phyloP scores from a whole-genome alignment of 2,113 vertebrate species.

The Istiophorus platypterus region DNA sequence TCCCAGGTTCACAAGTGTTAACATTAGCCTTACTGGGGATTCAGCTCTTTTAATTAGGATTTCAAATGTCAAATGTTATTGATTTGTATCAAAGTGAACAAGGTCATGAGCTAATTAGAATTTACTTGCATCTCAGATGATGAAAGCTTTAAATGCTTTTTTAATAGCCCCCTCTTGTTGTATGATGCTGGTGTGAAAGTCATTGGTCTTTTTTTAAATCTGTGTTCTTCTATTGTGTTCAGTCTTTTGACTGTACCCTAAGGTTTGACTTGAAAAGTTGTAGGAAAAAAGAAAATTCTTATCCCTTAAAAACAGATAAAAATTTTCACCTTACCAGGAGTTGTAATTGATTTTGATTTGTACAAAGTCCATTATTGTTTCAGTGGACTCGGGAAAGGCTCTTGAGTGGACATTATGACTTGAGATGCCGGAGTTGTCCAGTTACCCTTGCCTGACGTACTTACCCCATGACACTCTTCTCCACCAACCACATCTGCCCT shows the following conservation, averaged over 20 bases:
- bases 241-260: neutral
- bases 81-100: slow-evolving; percentile 66
- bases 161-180: slow-evolving; percentile 25
- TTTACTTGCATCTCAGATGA: slow-evolving; percentile 43
- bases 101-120: slow-evolving; percentile 73
- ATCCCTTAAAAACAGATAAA: neutral
- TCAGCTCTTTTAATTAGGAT: slow-evolving; percentile 66
- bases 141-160: slow-evolving; percentile 57
- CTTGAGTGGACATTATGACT: slow-evolving; percentile 1
- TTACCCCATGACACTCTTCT: neutral
- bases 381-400: neutral
- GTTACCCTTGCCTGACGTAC: neutral
- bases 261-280: neutral
- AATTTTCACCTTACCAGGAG: slow-evolving; percentile 2
- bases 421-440: neutral
- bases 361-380: neutral
- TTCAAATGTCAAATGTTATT: slow-evolving; percentile 73
- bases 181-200: neutral
- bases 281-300: neutral
- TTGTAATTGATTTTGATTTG: neutral
- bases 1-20: slow-evolving; percentile 55
- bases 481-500: neutral
- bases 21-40: slow-evolving; percentile 34
- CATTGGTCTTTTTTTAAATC: neutral
- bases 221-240: neutral